phyloP scores from a whole-genome alignment of 1,140 invertebrate genomes.

The Heliconius eleuchia region DNA sequence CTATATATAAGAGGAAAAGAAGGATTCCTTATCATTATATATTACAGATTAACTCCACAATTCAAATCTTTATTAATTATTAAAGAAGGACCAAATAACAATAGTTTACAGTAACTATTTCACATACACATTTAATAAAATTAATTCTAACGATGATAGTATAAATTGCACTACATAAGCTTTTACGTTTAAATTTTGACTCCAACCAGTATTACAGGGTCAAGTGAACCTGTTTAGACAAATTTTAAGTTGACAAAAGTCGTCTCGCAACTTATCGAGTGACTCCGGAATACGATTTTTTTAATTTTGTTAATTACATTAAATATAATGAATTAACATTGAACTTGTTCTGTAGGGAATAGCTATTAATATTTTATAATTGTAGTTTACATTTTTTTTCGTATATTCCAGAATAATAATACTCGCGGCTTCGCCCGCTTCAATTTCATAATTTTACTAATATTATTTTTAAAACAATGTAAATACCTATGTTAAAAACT shows the following conservation, averaged over 20 bases:
- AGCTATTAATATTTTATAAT: not conserved
- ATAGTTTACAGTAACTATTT: not conserved
- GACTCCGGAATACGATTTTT: not conserved
- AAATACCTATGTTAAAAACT: too few relatives aligned
- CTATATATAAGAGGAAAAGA: too few relatives aligned
- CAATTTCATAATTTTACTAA: too few relatives aligned
- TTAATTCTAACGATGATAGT: not conserved
- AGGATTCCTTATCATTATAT: too few relatives aligned
- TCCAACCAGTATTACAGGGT: conserved; percentile 2
- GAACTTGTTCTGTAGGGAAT: not conserved
- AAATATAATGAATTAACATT: not conserved
- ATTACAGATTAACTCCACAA: too few relatives aligned
- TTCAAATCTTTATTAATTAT: too few relatives aligned
- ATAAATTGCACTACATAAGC: not conserved
- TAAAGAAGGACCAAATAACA: not conserved
- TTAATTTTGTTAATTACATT: not conserved
- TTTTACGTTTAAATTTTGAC: not conserved
- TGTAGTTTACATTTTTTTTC: too few relatives aligned
- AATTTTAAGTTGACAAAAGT: conserved; percentile 12
- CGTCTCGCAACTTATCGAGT: not conserved
- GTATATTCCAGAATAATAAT: too few relatives aligned
- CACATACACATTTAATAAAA: not conserved
- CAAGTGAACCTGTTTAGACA: not conserved
- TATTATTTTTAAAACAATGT: too few relatives aligned
- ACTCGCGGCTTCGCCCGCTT: too few relatives aligned